Evolutionary conservation across 2,797 vertebrate species (phyloP), one percentile per base, ranked within the genome.

Genomic region (Gymnocypris eckloni): DNA sequence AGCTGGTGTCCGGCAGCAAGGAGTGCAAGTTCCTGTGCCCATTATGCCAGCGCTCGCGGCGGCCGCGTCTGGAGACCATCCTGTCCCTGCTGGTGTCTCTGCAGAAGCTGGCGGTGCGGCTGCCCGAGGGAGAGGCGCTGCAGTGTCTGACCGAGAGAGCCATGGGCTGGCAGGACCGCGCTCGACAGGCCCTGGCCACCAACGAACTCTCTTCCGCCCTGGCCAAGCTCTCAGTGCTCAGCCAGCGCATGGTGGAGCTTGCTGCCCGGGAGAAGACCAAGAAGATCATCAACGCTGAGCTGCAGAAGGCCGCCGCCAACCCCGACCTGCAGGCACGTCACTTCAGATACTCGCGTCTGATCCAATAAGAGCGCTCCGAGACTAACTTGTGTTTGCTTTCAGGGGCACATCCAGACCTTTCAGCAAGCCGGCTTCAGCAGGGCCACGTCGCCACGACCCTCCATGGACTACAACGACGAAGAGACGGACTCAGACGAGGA

Each of bases 81-180:
- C 93, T 99, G 72, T 99, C 98, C 0, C 93, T 99, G 87, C 91
- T 99, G 87, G 98, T 99, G 87, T 99, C 98, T 0, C 95, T 99
- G 92, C 98, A 99, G 94, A 99, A 99, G 93, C 94, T 99, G 83
- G 97, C 98, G 0, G 97, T 99, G 28, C 95, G 98, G 28, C 95
- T 99, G 87, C 98, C 98, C 0, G 98, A 99, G 89, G 98, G 98
- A 7, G 98, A 99, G 87, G 98, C 98, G 0, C 93, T 99, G 64
- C 98, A 99, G 94, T 99, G 98, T 93, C 89, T 99, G 92, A 99
- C 98, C 0, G 98, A 99, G 92, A 95, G 98, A 20, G 98, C 98
- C 72, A 99, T 99, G 98, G 96, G 98, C 91, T 99, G 98, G 98
- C 98, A 99, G 95, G 98, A 99, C 90, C 94, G 97, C n/a, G 98